Evolutionary conservation across 2,888 invertebrate genomes (phyloP), one percentile per base, ranked within the genome.

Genomic region (Ichneumoninae sp.): DNA sequence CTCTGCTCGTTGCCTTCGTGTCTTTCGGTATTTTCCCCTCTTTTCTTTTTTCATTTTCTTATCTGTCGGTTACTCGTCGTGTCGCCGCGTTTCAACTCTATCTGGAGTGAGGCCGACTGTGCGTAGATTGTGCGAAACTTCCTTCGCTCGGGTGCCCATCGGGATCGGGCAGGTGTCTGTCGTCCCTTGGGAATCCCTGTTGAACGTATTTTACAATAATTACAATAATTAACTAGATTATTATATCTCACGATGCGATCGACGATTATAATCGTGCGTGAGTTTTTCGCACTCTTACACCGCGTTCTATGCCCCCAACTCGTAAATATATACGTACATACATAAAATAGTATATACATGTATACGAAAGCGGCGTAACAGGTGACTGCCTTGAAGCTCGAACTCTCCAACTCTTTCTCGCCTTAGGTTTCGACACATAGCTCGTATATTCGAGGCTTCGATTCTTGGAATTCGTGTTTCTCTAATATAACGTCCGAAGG

Each of bases 171-270:
- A 81, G 81, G 65, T 81, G 81, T 69, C 52, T n/a, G 30, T 52
- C 66, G 54, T 36, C 26, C 44, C 70, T 71, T 52, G 76, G 52
- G 76, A 81, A 81, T 81, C 81, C 70, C 76, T 30, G 76, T 57
- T 44, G 75, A 76, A 52, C 81, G 63, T 63, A 26, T 75, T 71
- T 76, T 30, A 70, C 78, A 74, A 83, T 85, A 85, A 85, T 85
- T 78, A 83, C 78, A 79, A 83, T 81, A 78, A 85, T 85, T 85
- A 83, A 66, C 26, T 81, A 33, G 78, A 81, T 83, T 77, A 65
- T 81, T 77, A 65, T 81, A 76, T 81, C 81, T 36, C 22, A 22
- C 44, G 19, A 36, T 36, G 7, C 10, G 26, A 76, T 81, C 81
- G 69, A 22, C 76, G 52, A 76, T 76, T 19, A 65, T 52, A 70